Evolutionary conservation across 2,797 vertebrate species (phyloP).

Genomic region (Taeniopygia guttata): DNA sequence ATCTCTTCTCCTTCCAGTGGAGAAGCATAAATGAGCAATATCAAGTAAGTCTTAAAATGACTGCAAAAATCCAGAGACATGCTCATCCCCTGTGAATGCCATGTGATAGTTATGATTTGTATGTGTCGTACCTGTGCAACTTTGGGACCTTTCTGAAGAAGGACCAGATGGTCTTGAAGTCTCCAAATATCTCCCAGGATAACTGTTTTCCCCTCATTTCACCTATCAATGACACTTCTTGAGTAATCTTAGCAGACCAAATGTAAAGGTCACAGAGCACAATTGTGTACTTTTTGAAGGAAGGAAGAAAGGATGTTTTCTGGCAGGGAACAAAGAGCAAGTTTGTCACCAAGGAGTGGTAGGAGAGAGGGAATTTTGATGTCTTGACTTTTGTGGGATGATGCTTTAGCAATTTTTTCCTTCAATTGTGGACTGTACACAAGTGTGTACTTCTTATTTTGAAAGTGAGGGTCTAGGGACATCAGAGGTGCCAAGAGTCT

Average conservation of each 20-base stretch:
- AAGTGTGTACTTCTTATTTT: neutral
- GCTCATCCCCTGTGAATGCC: neutral
- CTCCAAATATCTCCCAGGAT: neutral
- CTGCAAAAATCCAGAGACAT: neutral
- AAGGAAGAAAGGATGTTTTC: neutral
- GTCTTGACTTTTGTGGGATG: neutral
- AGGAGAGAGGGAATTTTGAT: neutral
- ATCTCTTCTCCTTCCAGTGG: neutral
- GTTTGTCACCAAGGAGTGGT: neutral
- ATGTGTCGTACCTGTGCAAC: neutral
- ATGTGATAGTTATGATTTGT: neutral
- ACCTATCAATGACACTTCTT: neutral
- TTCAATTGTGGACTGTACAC: neutral
- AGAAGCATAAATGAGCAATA: neutral
- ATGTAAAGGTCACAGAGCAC: neutral
- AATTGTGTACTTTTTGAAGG: neutral
- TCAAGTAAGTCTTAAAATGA: neutral
- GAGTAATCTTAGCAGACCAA: neutral
- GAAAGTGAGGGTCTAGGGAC: neutral
- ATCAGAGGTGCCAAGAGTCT: neutral
- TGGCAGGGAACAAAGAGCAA: neutral
- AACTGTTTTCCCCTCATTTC: neutral
- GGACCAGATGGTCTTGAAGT: constrained; percentile 22
- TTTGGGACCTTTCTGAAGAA: neutral
- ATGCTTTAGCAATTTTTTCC: neutral